These are phyloP conservation scores for Drosophila serrata DNA, from an alignment of 1,140 invertebrate genomes.

Conservation along the genomic window DNA sequence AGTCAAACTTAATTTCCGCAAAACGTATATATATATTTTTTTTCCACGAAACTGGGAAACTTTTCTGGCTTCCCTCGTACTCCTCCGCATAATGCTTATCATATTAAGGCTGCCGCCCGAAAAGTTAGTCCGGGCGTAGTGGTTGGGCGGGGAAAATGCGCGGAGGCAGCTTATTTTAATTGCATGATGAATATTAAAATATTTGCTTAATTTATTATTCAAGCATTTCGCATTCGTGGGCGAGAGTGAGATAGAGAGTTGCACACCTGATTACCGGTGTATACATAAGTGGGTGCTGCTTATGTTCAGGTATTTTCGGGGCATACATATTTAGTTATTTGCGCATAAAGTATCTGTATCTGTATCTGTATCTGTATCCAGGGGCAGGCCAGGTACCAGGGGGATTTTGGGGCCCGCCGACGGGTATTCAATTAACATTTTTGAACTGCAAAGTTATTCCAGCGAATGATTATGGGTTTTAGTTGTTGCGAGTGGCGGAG, in stretches of 20 bases:
- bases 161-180: constrained; percentile 81
- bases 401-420: constrained; percentile 16
- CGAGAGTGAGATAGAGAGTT: neutral
- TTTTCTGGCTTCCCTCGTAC: constrained; percentile 20
- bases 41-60: constrained; percentile 38
- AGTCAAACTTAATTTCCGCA: constrained; percentile 79
- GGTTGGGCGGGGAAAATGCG: constrained; percentile 6
- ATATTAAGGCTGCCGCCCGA: constrained; percentile 70
- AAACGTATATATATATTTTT: constrained; percentile 70
- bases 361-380: constrained; percentile 1
- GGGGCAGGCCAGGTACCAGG: neutral
- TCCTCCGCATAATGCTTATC: constrained; percentile 63
- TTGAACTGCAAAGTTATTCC: constrained; percentile 36
- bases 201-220: constrained; percentile 84
- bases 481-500: neutral
- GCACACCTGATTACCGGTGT: constrained; percentile 38
- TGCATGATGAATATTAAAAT: constrained; percentile 85
- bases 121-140: constrained; percentile 38
- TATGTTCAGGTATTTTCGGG: constrained; percentile 33
- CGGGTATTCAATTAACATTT: constrained; percentile 50
- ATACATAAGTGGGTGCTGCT: constrained; percentile 25
- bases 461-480: constrained; percentile 19
- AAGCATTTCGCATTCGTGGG: constrained; percentile 47
- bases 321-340: constrained; percentile 72
- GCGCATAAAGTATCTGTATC: constrained; percentile 60